Base-by-base conservation (phyloP, 2,113 vertebrate genomes). In the Pao palembangensis region DNA sequence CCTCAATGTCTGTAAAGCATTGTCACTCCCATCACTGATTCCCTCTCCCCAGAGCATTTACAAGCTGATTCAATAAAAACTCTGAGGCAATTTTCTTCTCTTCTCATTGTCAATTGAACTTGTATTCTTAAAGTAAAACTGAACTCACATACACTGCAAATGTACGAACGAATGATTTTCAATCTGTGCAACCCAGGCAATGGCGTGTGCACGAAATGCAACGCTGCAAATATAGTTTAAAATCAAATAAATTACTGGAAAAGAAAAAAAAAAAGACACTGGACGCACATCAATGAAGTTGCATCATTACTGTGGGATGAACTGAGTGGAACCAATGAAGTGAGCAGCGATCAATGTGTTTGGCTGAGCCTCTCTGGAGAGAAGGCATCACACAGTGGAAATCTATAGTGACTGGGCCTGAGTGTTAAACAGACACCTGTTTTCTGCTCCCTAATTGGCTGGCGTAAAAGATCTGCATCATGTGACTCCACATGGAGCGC, bases 61-160 rank as follows among this genome's bases (percentile, higher is more conserved):
- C 6, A 28, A 3, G 25, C 59, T n/a, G 3, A 75, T 61, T 76
- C 79, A 80, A 76, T 79, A 28, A 82, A 77, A 41, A 73, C 65
- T 79, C 70, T 55, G 17, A 67, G 55, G 69, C 63, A 61, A 55
- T 83, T 15, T 65, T 58, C 73, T 43, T 66, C 64, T 34, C 38
- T 46, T 76, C 50, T 14, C 50, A 54, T 63, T 75, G 58, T 66
- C 4, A 8, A 14, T n/a, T 19, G 74, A 56, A 79, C 85, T 61
- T 64, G 48, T 69, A 80, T 73, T 67, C 44, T 55, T 2, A 44
- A 67, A 69, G 61, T 23, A 47, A 11, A 68, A 47, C 70, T 13
- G 61, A 48, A 48, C 51, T 28, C 20, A 21, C 1, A 15, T 28
- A 21, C 17, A 58, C 61, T 59, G 53, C 61, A 19, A 44, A 59